These are phyloP conservation scores for Callimorpha dominula DNA, from an alignment of 2,888 invertebrate species.

Conservation along the genomic window DNA sequence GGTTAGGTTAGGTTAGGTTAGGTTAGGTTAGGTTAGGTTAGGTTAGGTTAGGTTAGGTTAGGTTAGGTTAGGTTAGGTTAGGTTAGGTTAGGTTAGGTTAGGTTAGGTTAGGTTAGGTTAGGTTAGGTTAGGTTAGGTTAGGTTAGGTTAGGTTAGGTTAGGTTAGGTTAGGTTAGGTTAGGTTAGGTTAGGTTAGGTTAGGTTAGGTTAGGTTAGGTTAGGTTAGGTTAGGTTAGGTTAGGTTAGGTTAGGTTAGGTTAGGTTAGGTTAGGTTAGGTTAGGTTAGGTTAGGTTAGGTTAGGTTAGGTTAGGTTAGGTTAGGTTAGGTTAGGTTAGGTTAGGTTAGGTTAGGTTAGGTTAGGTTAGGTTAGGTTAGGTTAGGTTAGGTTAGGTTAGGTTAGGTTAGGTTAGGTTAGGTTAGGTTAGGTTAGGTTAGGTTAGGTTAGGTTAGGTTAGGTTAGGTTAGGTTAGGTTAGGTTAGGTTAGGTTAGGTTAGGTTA, in stretches of 20 bases:
- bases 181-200: slow-evolving; percentile 20
- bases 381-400: slow-evolving; percentile 24
- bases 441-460: slow-evolving; percentile 18
- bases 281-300: slow-evolving; percentile 24
- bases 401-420: slow-evolving; percentile 24
- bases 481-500: slow-evolving; percentile 20
- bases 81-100: slow-evolving; percentile 19
- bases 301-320: slow-evolving; percentile 18
- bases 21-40: slow-evolving; percentile 22
- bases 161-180: slow-evolving; percentile 21
- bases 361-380: slow-evolving; percentile 21
- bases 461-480: slow-evolving; percentile 22
- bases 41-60: slow-evolving; percentile 19
- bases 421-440: slow-evolving; percentile 24
- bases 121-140: slow-evolving; percentile 24
- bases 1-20: slow-evolving; percentile 24
- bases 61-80: slow-evolving; percentile 22
- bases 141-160: slow-evolving; percentile 24
- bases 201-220: slow-evolving; percentile 21
- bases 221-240: slow-evolving; percentile 20
- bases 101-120: slow-evolving; percentile 24
- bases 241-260: slow-evolving; percentile 24
- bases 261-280: slow-evolving; percentile 24
- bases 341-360: slow-evolving; percentile 21
- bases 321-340: slow-evolving; percentile 22